A percentile compares a stretch with the other conserved stretches of the same genome.
phyloP scores from a whole-genome alignment of 2,888 invertebrate species.

The Plemyria rubiginata region DNA sequence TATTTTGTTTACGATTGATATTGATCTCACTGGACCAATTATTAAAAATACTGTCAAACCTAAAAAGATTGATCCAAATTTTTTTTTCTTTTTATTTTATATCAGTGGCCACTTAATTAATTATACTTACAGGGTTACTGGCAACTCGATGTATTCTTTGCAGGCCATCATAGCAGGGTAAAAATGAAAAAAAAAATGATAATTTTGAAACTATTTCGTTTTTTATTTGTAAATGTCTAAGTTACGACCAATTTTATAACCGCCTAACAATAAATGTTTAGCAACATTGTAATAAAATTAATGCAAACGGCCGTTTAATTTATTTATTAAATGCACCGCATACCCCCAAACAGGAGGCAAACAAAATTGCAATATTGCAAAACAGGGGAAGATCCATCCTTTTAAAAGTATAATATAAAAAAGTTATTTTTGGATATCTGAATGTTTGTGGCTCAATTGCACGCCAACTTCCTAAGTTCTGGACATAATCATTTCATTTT shows the following conservation, averaged over 20 bases:
- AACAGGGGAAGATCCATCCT: slow-evolving; percentile 39
- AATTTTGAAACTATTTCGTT: background rate
- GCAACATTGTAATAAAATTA: slow-evolving; percentile 40
- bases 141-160: too few relatives aligned
- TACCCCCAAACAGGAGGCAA: slow-evolving; percentile 39
- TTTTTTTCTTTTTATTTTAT: too few relatives aligned
- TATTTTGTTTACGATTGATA: background rate
- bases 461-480: too few relatives aligned
- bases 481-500: too few relatives aligned
- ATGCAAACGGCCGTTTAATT: slow-evolving; percentile 39
- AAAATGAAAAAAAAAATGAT: too few relatives aligned
- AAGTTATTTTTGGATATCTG: too few relatives aligned
- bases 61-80: too few relatives aligned
- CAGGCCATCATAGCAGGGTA: too few relatives aligned
- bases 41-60: background rate
- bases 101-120: too few relatives aligned
- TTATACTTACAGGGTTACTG: too few relatives aligned
- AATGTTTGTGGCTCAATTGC: too few relatives aligned
- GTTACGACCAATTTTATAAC: slow-evolving; percentile 19
- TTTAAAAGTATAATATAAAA: slow-evolving; percentile 6
- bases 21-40: background rate
- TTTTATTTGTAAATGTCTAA: slow-evolving; percentile 5
- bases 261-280: slow-evolving; percentile 35
- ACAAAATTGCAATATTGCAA: slow-evolving; percentile 46
- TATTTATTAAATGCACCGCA: slow-evolving; percentile 54